Evolutionary conservation across 2,888 invertebrate genomes (phyloP).

Genomic region (Eilema depressum): DNA sequence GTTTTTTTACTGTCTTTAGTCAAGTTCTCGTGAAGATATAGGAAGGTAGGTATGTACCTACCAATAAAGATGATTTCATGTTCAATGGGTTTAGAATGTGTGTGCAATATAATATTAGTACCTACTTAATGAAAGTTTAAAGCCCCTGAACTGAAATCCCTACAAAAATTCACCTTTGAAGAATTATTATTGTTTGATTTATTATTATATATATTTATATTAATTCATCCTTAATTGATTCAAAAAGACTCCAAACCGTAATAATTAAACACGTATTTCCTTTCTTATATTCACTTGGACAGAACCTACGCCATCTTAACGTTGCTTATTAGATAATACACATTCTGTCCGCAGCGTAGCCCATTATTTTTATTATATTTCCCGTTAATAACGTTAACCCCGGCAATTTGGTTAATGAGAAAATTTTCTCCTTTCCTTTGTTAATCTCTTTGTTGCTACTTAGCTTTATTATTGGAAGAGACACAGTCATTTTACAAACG

Average conservation of each 20-base stretch:
- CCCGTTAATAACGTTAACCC: slow-evolving; percentile 51
- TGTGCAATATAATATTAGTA: too few species aligned
- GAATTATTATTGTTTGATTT: too few species aligned
- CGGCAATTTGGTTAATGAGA: slow-evolving; percentile 52
- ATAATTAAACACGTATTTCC: slow-evolving; percentile 21
- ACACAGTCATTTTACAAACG: slow-evolving; percentile 46
- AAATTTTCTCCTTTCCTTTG: slow-evolving; percentile 46
- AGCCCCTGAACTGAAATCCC: not conserved
- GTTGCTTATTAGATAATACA: slow-evolving; percentile 53
- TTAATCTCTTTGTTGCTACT: slow-evolving; percentile 49
- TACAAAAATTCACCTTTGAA: too few species aligned
- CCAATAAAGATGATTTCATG: too few species aligned
- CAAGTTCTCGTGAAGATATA: too few species aligned
- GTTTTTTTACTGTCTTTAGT: too few species aligned
- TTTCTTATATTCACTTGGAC: slow-evolving; percentile 44
- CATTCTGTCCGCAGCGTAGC: slow-evolving; percentile 46
- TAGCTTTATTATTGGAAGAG: slow-evolving; percentile 48
- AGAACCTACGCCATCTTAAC: slow-evolving; percentile 46
- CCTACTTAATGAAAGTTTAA: too few species aligned
- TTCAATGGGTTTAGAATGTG: too few species aligned
- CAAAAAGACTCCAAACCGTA: not conserved
- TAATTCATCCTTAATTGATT: not conserved
- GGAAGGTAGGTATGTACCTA: too few species aligned
- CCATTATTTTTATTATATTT: slow-evolving; percentile 56
- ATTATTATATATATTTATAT: too few species aligned